Base-by-base conservation (phyloP, 2,888 invertebrate species). In the Chironomus riparius region DNA sequence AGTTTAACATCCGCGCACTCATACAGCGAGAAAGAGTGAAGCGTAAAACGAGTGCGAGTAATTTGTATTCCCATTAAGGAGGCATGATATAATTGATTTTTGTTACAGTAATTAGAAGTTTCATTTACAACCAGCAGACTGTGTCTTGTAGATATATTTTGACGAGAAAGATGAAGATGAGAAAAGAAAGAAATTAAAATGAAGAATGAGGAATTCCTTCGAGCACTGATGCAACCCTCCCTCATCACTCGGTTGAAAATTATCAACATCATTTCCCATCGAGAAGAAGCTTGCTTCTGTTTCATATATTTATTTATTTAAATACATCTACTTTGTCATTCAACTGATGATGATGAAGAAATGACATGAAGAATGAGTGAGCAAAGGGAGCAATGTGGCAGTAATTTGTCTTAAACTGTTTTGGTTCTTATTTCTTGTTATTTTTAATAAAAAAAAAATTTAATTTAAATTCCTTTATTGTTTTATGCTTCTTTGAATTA, bases 41-140 rank as follows among this genome's bases (percentile, higher is more conserved):
- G 38, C 38, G 38, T 38, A 38, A 38, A 38, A 38, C 38, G 38
- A 38, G 48, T 47, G 47, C 48, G 22, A 48, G 50, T 56, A 71
- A 71, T 71, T 71, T 71, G 71, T 71, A 71, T 71, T 71, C 71
- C 71, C 38, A 38, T 38, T 38, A 38, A 38, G 38, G 38, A 38
- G 38, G 38, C 38, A 38, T 38, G 38, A 71, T 24, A 24, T 71
- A 71, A 71, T 71, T 71, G 71, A 71, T 71, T 71, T 71, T 50
- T 56, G 71, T 71, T 71, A 71, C 71, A 71, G 71, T 71, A 71
- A 71, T 71, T 71, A 71, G 71, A 24, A 71, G 61, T 71, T 61
- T 71, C 71, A 56, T 71, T 71, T 71, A 71, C 71, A 71, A 71
- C 70, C 70, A 71, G 70, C 56, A 56, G 71, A 70, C 38, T 56